A percentile compares a stretch with the other conserved stretches of the same genome.
Evolutionary conservation across 2,888 invertebrate species (phyloP).

Genomic region (Leptinotarsa peninsularis): DNA sequence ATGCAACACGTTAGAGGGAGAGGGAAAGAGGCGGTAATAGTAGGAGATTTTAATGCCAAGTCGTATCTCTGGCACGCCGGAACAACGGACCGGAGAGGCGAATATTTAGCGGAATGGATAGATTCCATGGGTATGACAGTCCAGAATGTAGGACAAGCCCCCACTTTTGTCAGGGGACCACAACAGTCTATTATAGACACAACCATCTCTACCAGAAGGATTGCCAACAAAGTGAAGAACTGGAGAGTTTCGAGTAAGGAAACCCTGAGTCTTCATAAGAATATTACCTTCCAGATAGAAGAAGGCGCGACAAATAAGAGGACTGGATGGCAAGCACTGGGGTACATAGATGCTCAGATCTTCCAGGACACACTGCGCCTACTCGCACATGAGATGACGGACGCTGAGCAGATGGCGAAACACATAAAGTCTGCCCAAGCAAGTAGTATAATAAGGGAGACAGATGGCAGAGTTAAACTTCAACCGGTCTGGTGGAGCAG

Average conservation of each 20-base stretch:
- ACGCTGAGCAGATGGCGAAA: neutral
- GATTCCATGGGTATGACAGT: neutral
- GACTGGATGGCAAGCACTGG: neutral
- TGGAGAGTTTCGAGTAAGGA: constrained; percentile 15
- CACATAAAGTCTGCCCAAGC: neutral
- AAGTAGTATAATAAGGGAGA: neutral
- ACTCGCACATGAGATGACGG: neutral
- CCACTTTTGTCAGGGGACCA: constrained; percentile 21
- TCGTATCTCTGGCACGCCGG: constrained; percentile 9
- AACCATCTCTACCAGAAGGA: neutral
- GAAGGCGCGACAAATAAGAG: neutral
- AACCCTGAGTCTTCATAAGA: constrained; percentile 9
- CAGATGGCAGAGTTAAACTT: neutral
- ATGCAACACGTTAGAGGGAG: neutral
- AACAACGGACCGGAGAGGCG: constrained; percentile 15
- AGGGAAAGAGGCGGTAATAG: neutral
- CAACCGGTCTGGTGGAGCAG: constrained; percentile 13
- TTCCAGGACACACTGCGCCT: neutral
- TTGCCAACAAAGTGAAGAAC: constrained; percentile 3
- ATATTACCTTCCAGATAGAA: neutral
- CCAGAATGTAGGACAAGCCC: constrained; percentile 6
- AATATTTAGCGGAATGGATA: constrained; percentile 13
- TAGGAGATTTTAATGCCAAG: constrained; percentile 27
- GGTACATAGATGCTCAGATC: neutral
- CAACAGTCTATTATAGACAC: constrained; percentile 24